Percentiles rank a stretch among this genome's conserved stretches.
Conservation (phyloP, 2,888 invertebrate genomes). For the Pyrrhia umbra region DNA sequence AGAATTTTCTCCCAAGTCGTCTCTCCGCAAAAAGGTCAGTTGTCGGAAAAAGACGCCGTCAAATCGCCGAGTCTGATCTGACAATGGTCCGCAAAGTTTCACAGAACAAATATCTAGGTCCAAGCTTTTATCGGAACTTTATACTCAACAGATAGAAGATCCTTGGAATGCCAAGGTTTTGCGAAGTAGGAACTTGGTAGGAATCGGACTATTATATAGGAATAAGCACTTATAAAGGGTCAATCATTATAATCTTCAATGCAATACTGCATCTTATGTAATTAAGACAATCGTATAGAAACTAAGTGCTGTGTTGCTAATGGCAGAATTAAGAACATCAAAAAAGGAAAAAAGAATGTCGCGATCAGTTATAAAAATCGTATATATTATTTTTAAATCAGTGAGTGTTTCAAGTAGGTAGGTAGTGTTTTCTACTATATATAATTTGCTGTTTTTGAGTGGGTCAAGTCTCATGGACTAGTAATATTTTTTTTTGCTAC, state of each 20-base stretch:
- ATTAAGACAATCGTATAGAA: no score
- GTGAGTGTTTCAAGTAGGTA: no score
- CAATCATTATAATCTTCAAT: no score
- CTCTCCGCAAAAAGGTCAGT: slow-evolving; percentile 51
- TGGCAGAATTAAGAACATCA: no score
- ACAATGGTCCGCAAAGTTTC: slow-evolving; percentile 47
- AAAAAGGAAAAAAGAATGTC: no score
- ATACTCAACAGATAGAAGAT: slow-evolving; percentile 40
- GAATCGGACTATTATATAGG: slow-evolving; percentile 25
- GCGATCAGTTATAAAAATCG: no score
- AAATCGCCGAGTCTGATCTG: slow-evolving; percentile 46
- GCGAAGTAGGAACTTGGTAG: slow-evolving; percentile 27
- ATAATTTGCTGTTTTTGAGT: no score
- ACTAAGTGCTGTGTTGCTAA: no score
- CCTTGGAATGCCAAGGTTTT: slow-evolving; percentile 31
- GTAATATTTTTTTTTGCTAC: neutral
- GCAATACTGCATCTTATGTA: no score
- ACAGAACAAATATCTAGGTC: slow-evolving; percentile 50
- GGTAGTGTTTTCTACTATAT: no score
- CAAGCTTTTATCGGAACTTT: slow-evolving; percentile 50
- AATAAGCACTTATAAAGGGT: slow-evolving; percentile 15
- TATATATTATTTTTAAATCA: no score
- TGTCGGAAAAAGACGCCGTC: slow-evolving; percentile 47
- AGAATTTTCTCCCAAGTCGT: slow-evolving; percentile 37
- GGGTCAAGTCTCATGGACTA: no score